Conservation (phyloP, 2,113 vertebrate species). For the Gallinago undulata region DNA sequence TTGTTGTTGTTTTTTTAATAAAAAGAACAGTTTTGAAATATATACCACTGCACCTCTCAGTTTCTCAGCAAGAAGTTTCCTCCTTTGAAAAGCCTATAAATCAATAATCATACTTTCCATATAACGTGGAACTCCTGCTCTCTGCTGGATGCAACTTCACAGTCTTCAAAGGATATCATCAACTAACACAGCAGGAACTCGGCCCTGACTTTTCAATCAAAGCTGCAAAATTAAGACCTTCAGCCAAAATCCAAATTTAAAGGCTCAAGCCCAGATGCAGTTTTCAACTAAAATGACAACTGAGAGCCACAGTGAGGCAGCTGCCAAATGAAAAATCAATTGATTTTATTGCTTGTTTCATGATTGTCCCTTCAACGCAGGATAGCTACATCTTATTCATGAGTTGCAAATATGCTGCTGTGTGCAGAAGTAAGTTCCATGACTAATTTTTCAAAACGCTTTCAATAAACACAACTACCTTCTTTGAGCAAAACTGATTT, state of each 20-base stretch:
- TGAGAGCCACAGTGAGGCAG: background rate
- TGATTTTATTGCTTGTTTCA: background rate
- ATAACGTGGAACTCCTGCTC: constrained; percentile 20
- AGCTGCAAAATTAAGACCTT: background rate
- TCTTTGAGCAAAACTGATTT: background rate
- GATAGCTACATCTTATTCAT: background rate
- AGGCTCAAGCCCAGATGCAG: background rate
- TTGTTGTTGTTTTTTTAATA: background rate
- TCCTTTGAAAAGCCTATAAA: background rate
- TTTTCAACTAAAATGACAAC: background rate
- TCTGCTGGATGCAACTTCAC: constrained; percentile 26
- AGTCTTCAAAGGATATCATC: background rate
- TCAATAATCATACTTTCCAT: background rate
- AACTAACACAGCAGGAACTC: background rate
- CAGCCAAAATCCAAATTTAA: background rate
- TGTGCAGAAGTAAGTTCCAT: too few species aligned
- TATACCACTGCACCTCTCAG: background rate
- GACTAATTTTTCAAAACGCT: background rate
- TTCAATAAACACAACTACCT: background rate
- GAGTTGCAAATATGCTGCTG: too few species aligned
- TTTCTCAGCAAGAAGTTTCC: background rate
- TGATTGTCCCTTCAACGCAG: background rate
- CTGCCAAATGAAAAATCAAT: background rate
- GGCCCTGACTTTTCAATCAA: background rate
- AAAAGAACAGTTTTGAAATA: background rate